These are phyloP conservation scores for Phaenicophaeus curvirostris DNA, from an alignment of 2,797 vertebrate genomes.

Conservation along the genomic window DNA sequence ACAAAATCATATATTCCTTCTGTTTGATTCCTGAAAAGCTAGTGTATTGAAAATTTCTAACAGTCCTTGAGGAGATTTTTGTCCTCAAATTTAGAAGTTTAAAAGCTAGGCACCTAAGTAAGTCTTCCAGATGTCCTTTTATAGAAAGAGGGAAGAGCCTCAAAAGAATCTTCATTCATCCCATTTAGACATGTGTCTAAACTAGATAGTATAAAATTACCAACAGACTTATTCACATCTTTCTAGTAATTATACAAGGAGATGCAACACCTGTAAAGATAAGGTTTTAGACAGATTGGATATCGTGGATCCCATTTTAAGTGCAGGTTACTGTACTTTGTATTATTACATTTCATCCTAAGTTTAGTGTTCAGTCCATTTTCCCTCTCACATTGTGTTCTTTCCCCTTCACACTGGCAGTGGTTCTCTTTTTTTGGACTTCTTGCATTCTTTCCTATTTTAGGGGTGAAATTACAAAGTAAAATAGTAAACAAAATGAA, in stretches of 20 bases:
- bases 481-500: background rate
- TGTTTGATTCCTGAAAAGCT: background rate
- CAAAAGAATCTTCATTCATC: background rate
- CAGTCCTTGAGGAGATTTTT: background rate
- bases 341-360: background rate
- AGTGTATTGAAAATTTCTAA: background rate
- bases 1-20: background rate
- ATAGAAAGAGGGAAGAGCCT: background rate
- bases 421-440: background rate
- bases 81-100: background rate
- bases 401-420: background rate
- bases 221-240: background rate
- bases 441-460: background rate
- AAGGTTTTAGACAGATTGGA: background rate
- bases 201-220: background rate
- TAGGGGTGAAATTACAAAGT: background rate
- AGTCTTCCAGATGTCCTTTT: background rate
- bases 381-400: background rate
- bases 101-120: background rate
- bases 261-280: background rate
- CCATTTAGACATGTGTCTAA: background rate
- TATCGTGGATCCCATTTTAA: background rate
- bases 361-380: background rate
- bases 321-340: background rate
- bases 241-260: background rate